Percentiles rank a stretch among this genome's conserved stretches.
Evolutionary conservation across 35 echinoderm and acorn worm genomes (phyloP).

Genomic region (Hemicentrotus pulcherrimus): DNA sequence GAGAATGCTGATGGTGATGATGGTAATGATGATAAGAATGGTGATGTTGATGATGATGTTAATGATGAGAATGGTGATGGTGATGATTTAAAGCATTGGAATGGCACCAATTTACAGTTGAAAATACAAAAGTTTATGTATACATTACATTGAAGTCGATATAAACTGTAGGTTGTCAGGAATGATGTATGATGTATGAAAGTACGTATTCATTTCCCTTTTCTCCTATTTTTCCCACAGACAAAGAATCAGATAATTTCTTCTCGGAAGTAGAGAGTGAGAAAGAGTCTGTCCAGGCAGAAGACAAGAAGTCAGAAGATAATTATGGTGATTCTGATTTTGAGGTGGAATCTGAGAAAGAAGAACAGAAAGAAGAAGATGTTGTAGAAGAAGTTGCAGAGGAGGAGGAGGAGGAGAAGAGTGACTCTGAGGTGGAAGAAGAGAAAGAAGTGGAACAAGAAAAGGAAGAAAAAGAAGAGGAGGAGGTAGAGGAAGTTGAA

Average conservation of each 20-base stretch:
- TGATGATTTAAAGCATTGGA: not conserved
- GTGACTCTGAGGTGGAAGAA: not conserved
- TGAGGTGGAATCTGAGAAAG: slow-evolving; percentile 67
- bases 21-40: not conserved
- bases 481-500: slow-evolving; percentile 16
- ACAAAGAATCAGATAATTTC: slow-evolving; percentile 65
- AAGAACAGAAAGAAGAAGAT: slow-evolving; percentile 31
- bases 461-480: not conserved
- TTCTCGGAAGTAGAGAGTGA: slow-evolving; percentile 65
- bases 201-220: not conserved
- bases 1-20: not conserved
- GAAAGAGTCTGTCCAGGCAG: slow-evolving; percentile 16
- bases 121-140: too few relatives aligned
- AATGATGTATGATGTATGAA: too few relatives aligned
- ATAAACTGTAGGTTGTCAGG: too few relatives aligned
- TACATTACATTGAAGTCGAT: too few relatives aligned
- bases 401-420: slow-evolving; percentile 19
- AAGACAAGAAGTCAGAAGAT: slow-evolving; percentile 50
- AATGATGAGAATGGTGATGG: not conserved
- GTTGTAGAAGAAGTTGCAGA: slow-evolving; percentile 14
- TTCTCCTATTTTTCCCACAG: not conserved
- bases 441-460: not conserved
- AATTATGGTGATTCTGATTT: slow-evolving; percentile 74
- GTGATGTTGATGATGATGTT: not conserved
- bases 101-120: not conserved